These are phyloP conservation scores for Grapholita molesta DNA, from an alignment of 1,140 invertebrate genomes.

Conservation along the genomic window DNA sequence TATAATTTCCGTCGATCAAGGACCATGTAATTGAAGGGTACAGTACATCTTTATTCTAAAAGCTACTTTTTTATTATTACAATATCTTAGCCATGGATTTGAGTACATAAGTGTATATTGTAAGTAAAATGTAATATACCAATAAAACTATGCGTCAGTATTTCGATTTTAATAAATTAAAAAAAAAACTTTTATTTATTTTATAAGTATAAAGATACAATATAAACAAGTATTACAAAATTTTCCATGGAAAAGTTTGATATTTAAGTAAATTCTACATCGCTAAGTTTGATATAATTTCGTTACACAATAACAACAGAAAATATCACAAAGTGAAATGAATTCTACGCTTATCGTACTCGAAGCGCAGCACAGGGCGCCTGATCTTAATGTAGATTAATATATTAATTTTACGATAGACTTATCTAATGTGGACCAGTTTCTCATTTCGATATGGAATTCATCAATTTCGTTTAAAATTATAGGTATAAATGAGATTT, in stretches of 20 bases:
- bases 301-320: neutral
- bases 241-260: neutral
- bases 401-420: neutral
- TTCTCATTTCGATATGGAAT: neutral
- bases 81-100: neutral
- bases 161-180: neutral
- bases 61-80: slow-evolving; percentile 1
- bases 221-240: neutral
- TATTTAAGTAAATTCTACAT: neutral
- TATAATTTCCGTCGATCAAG: slow-evolving; percentile 19
- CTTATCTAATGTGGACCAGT: slow-evolving; percentile 1
- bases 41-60: slow-evolving; percentile 18
- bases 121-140: neutral
- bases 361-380: neutral
- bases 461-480: neutral
- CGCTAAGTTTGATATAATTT: neutral
- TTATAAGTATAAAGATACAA: neutral
- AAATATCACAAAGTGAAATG: slow-evolving; percentile 15
- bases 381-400: neutral
- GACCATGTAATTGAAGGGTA: slow-evolving; percentile 18
- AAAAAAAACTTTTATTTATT: neutral
- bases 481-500: neutral
- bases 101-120: neutral
- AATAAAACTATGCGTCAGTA: neutral
- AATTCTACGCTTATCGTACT: neutral